Base-by-base conservation (phyloP, 2,797 vertebrate genomes). In the Siniperca scherzeri region DNA sequence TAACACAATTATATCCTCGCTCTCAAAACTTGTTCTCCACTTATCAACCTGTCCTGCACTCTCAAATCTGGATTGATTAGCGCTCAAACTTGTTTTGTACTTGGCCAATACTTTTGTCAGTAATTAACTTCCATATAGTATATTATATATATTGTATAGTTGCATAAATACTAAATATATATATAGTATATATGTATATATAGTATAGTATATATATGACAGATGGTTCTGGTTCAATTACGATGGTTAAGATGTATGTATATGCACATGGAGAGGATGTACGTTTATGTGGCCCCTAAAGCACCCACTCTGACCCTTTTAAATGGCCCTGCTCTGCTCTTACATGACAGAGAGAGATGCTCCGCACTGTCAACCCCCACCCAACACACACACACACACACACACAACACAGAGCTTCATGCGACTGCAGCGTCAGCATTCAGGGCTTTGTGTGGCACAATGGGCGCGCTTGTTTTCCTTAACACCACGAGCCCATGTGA, bases 361-460 rank as follows among this genome's bases (percentile, higher is more conserved):
- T 82, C 67, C 53, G 16, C 66, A 74, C 81, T 53, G 60, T 70
- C 68, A 48, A 75, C 12, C 57, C 81, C 22, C 78, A 74, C 74
- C 77, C 33, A 76, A 70, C 77, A 56, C 75, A 82, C 80, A 76
- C 60, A 60, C 68, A 27, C 70, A 77, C 71, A 80, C 64, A 46
- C 57, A 77, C 78, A 83, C 46, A 87, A 66, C 67, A 86, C 73
- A 76, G 84, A 87, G 93, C 93, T 94, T 93, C 91, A 92, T 93
- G 92, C 92, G 83, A 93, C 93, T 96, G 95, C 95, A 95, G 90
- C 59, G 94, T 96, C 96, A 96, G 96, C 96, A 95, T 93, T 94
- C 85, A 48, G 89, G 94, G 94, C 94, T 96, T 96, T 96, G 94
- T 95, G 94, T 78, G 85, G 87, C 92, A 96, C 96, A 96, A 96